Conservation (phyloP, 2,888 invertebrate genomes). For the Agonum fuliginosum region DNA sequence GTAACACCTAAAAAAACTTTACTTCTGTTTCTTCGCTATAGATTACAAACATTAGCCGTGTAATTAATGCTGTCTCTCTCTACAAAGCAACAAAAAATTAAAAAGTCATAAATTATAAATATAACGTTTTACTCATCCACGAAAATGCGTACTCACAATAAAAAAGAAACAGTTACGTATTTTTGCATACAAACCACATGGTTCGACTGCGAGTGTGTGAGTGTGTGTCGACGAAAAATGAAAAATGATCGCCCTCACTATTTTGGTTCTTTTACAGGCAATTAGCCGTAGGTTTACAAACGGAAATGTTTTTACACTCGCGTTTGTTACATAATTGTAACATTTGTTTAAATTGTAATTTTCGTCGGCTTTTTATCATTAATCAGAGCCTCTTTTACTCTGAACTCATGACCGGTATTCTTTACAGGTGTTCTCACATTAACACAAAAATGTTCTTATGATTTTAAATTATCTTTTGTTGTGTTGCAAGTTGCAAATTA, state of each 20-base stretch:
- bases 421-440: slow-evolving; percentile 1
- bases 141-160: slow-evolving; percentile 29
- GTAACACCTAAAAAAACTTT: slow-evolving; percentile 34
- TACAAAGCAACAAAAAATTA: slow-evolving; percentile 34
- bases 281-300: slow-evolving; percentile 1
- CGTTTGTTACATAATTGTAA: slow-evolving; percentile 40
- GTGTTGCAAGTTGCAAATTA: too few relatives aligned
- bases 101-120: slow-evolving; percentile 48
- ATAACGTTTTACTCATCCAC: slow-evolving; percentile 41
- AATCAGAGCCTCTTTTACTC: slow-evolving; percentile 6
- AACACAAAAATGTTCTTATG: too few relatives aligned
- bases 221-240: slow-evolving; percentile 18
- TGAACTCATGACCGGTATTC: not conserved
- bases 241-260: slow-evolving; percentile 28
- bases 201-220: not conserved
- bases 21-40: slow-evolving; percentile 35
- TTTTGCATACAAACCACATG: slow-evolving; percentile 34
- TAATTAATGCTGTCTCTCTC: slow-evolving; percentile 40
- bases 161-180: slow-evolving; percentile 49
- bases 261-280: slow-evolving; percentile 28
- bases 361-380: slow-evolving; percentile 43
- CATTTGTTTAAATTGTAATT: slow-evolving; percentile 44
- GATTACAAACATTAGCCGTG: slow-evolving; percentile 40
- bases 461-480: not conserved
- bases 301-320: slow-evolving; percentile 34